These are phyloP conservation scores for Cossypha caffra DNA, from an alignment of 2,797 vertebrate species.

Conservation along the genomic window DNA sequence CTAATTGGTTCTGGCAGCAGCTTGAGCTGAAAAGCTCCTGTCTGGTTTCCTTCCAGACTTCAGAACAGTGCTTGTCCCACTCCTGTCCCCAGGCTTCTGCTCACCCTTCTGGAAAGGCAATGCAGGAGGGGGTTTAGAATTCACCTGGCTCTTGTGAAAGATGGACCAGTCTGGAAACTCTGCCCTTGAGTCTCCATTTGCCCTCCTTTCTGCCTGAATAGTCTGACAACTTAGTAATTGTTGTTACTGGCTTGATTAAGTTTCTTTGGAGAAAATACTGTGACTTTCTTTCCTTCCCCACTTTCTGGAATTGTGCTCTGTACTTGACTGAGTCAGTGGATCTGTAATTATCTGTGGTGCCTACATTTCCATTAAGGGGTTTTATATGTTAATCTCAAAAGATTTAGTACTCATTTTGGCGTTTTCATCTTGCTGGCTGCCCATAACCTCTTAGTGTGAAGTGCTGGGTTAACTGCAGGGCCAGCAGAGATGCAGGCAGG, in stretches of 20 bases:
- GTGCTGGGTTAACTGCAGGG: not conserved
- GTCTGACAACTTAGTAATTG: not conserved
- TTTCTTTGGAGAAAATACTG: not conserved
- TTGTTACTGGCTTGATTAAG: not conserved
- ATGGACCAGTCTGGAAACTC: not conserved
- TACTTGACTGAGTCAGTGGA: not conserved
- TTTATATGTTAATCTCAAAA: not conserved
- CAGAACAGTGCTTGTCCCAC: not conserved
- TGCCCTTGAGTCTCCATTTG: not conserved
- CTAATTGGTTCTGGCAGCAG: conserved; percentile 7
- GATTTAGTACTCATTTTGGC: not conserved
- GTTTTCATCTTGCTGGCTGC: not conserved
- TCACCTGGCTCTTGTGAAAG: not conserved
- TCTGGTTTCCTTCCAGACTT: not conserved
- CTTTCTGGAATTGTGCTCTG: not conserved
- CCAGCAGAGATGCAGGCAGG: not conserved
- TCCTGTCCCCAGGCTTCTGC: not conserved
- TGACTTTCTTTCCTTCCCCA: not conserved
- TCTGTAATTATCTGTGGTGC: not conserved
- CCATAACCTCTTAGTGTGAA: not conserved
- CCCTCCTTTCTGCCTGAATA: not conserved
- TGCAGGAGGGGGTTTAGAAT: not conserved
- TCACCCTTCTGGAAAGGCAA: not conserved
- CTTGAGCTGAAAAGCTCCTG: not conserved
- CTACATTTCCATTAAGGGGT: not conserved